These are phyloP conservation scores for Pollenia angustigena DNA, from an alignment of 2,888 invertebrate species.

Conservation along the genomic window DNA sequence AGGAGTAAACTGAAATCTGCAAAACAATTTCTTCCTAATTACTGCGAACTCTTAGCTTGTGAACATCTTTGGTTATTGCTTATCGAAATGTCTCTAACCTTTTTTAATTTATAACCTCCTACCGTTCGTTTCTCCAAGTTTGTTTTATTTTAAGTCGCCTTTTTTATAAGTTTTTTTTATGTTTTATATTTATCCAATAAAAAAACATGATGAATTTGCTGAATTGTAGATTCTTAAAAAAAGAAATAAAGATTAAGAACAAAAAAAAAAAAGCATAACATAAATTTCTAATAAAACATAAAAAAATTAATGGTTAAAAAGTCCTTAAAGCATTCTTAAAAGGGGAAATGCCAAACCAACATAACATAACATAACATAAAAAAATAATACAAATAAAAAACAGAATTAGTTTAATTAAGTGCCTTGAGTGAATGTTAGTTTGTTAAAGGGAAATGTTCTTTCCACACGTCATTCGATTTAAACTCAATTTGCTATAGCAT, in stretches of 20 bases:
- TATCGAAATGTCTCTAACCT: too few relatives aligned
- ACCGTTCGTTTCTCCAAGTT: too few relatives aligned
- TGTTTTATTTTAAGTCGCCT: too few relatives aligned
- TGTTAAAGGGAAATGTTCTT: slow-evolving; percentile 32
- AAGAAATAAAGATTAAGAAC: slow-evolving; percentile 11
- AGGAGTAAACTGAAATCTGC: too few relatives aligned
- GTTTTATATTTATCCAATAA: slow-evolving; percentile 5
- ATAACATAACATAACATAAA: neutral
- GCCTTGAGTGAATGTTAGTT: slow-evolving; percentile 42
- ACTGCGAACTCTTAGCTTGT: too few relatives aligned
- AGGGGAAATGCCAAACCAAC: neutral
- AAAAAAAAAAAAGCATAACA: neutral
- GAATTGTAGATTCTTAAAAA: slow-evolving; percentile 30
- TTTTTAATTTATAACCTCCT: too few relatives aligned
- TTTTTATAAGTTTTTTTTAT: neutral
- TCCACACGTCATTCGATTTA: slow-evolving; percentile 46
- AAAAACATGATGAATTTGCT: slow-evolving; percentile 60
- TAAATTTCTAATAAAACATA: slow-evolving; percentile 20
- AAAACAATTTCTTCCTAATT: too few relatives aligned
- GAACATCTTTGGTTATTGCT: too few relatives aligned
- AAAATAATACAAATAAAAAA: neutral
- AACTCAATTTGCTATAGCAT: slow-evolving; percentile 50
- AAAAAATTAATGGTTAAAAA: slow-evolving; percentile 27
- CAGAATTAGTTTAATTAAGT: slow-evolving; percentile 40
- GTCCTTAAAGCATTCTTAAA: slow-evolving; percentile 45